Percentiles rank a stretch among this genome's conserved stretches.
Conservation (phyloP, 2,888 invertebrate genomes). For the Lepidocyrtoides sp. region DNA sequence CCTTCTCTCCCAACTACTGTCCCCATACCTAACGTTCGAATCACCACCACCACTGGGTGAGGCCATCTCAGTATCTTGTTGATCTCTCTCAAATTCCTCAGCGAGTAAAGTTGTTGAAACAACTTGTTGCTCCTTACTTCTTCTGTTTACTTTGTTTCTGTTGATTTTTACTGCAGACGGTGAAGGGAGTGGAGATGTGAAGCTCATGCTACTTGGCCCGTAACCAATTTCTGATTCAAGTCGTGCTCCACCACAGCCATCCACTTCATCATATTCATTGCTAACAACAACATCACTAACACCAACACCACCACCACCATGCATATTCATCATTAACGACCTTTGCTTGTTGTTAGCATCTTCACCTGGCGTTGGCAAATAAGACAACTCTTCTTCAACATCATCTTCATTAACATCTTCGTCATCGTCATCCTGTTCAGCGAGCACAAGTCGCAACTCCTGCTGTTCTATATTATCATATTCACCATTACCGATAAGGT, state of each 20-base stretch:
- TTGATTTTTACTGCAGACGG: conserved; percentile 68
- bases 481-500: conserved; percentile 76
- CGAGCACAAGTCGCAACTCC: conserved; percentile 67
- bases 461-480: conserved; percentile 75
- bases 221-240: conserved; percentile 84
- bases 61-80: conserved; percentile 71
- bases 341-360: conserved; percentile 52
- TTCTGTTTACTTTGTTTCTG: conserved; percentile 79
- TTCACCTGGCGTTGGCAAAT: conserved; percentile 66
- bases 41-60: conserved; percentile 70
- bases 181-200: conserved; percentile 77
- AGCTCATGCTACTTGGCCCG: conserved; percentile 85
- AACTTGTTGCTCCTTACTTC: conserved; percentile 56
- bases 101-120: conserved; percentile 44
- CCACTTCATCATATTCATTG: conserved; percentile 78
- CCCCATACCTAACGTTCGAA: conserved; percentile 79
- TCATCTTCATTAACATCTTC: conserved; percentile 69
- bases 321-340: conserved; percentile 66
- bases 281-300: conserved; percentile 50
- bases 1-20: conserved; percentile 86
- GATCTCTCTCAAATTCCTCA: conserved; percentile 72
- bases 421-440: conserved; percentile 71
- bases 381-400: conserved; percentile 74
- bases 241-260: conserved; percentile 67
- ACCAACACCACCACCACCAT: conserved; percentile 59